These are phyloP conservation scores for Fragum whitleyi DNA, from an alignment of 2,888 invertebrate genomes.

Conservation along the genomic window DNA sequence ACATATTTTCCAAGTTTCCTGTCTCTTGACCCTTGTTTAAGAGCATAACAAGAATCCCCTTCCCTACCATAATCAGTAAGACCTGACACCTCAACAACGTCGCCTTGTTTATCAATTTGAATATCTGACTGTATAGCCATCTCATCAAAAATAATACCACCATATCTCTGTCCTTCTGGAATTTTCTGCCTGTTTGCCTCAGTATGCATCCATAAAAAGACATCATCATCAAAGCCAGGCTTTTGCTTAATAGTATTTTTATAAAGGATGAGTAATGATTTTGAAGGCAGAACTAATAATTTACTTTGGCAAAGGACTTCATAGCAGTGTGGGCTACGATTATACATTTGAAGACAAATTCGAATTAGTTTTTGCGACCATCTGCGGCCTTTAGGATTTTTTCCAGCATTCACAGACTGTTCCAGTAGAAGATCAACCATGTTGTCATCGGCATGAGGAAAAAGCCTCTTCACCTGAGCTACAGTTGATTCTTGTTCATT, in stretches of 20 bases:
- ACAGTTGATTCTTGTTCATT: no score
- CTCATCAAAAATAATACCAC: slow-evolving; percentile 20
- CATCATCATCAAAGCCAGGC: slow-evolving; percentile 9
- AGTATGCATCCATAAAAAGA: slow-evolving; percentile 14
- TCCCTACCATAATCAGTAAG: slow-evolving; percentile 43
- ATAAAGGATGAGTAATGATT: neutral
- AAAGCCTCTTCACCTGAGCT: no score
- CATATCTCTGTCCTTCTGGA: neutral
- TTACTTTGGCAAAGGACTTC: neutral
- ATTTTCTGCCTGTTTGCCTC: neutral
- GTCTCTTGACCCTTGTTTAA: slow-evolving; percentile 11
- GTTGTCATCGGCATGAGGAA: no score
- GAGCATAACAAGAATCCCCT: neutral
- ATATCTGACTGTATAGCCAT: slow-evolving; percentile 17
- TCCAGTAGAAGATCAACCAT: no score
- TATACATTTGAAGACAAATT: neutral
- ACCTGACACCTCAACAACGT: slow-evolving; percentile 18
- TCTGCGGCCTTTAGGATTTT: no score
- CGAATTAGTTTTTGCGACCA: no score
- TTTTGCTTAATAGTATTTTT: slow-evolving; percentile 5
- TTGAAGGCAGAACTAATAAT: neutral
- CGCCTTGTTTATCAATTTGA: neutral
- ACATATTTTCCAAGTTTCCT: slow-evolving; percentile 44
- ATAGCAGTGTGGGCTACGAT: neutral
- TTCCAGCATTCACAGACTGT: no score